Percentiles rank a stretch among this genome's conserved stretches.
Evolutionary conservation across 1,140 invertebrate species (phyloP).

Genomic region (Drosophila malerkotliana): DNA sequence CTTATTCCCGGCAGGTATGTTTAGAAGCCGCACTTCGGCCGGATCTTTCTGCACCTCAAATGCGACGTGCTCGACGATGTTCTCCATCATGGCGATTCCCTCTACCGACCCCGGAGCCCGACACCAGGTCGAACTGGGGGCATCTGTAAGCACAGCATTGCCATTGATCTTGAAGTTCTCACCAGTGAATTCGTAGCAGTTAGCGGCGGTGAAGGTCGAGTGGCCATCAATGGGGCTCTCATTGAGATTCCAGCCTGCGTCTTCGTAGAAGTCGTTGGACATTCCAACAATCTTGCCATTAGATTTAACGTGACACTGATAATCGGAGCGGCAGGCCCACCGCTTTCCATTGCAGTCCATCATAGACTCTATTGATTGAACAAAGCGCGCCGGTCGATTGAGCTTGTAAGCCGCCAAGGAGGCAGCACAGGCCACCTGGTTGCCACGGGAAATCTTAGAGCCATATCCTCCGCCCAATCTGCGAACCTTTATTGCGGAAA

Average conservation of each 20-base stretch:
- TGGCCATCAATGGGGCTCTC: slow-evolving; percentile 84
- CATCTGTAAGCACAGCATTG: slow-evolving; percentile 87
- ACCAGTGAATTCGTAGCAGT: slow-evolving; percentile 85
- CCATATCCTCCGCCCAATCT: slow-evolving; percentile 90
- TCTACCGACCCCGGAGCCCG: slow-evolving; percentile 88
- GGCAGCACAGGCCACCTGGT: slow-evolving; percentile 86
- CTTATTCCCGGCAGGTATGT: slow-evolving; percentile 85
- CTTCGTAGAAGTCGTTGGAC: slow-evolving; percentile 87
- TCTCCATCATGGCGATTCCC: slow-evolving; percentile 89
- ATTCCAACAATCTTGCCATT: slow-evolving; percentile 89
- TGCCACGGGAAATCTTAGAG: slow-evolving; percentile 86
- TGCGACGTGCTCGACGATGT: slow-evolving; percentile 92
- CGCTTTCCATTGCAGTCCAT: slow-evolving; percentile 88
- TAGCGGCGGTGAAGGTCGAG: slow-evolving; percentile 84
- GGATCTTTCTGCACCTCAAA: slow-evolving; percentile 88
- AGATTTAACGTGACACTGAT: slow-evolving; percentile 87
- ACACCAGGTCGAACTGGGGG: slow-evolving; percentile 87
- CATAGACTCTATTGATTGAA: slow-evolving; percentile 88
- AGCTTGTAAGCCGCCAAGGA: slow-evolving; percentile 87
- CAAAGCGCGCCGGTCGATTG: slow-evolving; percentile 87
- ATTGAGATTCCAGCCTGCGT: slow-evolving; percentile 87
- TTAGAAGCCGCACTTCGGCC: slow-evolving; percentile 87
- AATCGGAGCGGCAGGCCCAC: slow-evolving; percentile 84
- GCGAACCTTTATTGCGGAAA: slow-evolving; percentile 50
- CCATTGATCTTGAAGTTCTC: slow-evolving; percentile 85